Conservation (phyloP, 2,888 invertebrate species). For the Ophonus ardosiacus region DNA sequence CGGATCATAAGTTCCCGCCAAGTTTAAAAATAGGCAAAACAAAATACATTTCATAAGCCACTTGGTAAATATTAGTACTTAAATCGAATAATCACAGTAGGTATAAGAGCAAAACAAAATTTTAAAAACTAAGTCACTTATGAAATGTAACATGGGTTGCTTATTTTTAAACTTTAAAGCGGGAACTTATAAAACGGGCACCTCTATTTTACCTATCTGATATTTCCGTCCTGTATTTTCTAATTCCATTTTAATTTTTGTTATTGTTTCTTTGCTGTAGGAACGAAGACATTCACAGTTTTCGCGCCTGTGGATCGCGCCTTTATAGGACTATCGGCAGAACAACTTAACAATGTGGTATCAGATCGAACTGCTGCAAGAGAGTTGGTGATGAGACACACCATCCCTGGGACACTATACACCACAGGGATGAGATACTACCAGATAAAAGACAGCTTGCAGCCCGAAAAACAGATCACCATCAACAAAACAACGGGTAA, state of each 20-base stretch:
- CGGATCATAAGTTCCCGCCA: too few relatives aligned
- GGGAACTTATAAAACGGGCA: too few relatives aligned
- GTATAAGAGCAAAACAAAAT: too few relatives aligned
- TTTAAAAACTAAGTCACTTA: too few relatives aligned
- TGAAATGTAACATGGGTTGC: too few relatives aligned
- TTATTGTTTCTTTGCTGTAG: conserved; percentile 75
- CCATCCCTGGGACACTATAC: conserved; percentile 87
- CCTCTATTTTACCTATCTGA: too few relatives aligned
- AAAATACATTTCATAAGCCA: too few relatives aligned
- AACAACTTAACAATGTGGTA: conserved; percentile 80
- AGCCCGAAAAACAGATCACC: conserved; percentile 85
- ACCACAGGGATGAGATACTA: conserved; percentile 93
- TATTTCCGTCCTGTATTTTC: not conserved
- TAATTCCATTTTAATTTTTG: too few relatives aligned
- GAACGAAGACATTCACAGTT: conserved; percentile 89
- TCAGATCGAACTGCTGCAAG: conserved; percentile 83
- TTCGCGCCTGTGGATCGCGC: conserved; percentile 92
- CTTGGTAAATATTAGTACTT: too few relatives aligned
- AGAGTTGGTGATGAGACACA: conserved; percentile 86
- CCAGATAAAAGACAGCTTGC: conserved; percentile 88
- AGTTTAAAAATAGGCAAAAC: too few relatives aligned
- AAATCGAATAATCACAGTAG: too few relatives aligned
- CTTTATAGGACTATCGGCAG: conserved; percentile 82
- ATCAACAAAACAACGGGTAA: conserved; percentile 37
- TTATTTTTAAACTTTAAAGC: too few relatives aligned